Percentiles rank a stretch among this genome's conserved stretches.
phyloP scores from a whole-genome alignment of 1,140 invertebrate genomes.

The Calycopis cecrops region DNA sequence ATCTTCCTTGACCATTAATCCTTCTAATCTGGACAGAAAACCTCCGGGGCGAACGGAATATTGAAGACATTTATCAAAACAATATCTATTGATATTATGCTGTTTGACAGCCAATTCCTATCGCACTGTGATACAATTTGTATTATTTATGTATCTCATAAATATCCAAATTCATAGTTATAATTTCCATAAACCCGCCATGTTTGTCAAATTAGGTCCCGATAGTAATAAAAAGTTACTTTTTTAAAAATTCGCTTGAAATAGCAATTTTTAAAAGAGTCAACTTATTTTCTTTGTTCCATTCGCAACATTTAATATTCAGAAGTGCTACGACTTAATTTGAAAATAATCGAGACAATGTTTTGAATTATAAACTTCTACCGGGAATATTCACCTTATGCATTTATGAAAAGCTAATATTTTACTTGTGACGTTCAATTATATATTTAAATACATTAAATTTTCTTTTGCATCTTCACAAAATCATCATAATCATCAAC shows the following conservation, averaged over 20 bases:
- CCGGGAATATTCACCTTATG: background rate
- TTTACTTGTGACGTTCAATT: background rate
- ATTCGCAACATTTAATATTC: background rate
- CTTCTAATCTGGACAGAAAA: slow-evolving; percentile 60
- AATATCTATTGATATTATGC: slow-evolving; percentile 19
- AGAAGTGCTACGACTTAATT: background rate
- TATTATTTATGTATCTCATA: background rate
- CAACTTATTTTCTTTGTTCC: background rate
- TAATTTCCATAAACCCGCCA: background rate
- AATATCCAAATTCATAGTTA: too few species aligned
- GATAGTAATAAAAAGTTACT: too few species aligned
- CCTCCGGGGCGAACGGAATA: slow-evolving; percentile 35
- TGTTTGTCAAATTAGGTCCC: too few species aligned
- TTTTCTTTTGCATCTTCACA: too few species aligned
- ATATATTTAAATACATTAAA: too few species aligned
- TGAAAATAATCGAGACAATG: slow-evolving; percentile 5
- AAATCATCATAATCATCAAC: too few species aligned
- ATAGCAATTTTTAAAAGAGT: too few species aligned
- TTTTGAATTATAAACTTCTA: slow-evolving; percentile 1
- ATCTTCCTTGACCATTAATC: slow-evolving; percentile 47
- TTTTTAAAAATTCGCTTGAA: too few species aligned
- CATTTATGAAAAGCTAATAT: background rate
- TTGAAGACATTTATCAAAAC: slow-evolving; percentile 47
- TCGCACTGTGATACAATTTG: background rate
- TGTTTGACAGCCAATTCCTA: slow-evolving; percentile 6